Base-by-base conservation (phyloP, 2,888 invertebrate genomes). In the Cabera pusaria region DNA sequence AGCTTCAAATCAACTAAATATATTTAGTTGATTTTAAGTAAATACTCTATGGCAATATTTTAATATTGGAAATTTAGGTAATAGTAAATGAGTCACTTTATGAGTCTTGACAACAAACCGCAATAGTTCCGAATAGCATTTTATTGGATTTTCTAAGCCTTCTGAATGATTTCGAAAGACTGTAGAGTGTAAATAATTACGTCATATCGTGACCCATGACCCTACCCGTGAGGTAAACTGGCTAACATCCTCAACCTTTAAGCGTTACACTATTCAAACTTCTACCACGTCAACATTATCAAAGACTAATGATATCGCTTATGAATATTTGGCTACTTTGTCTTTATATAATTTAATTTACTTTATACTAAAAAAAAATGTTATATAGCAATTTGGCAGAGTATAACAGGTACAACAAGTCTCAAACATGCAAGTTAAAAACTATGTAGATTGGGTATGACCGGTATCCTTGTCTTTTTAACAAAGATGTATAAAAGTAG, bases 221-320 rank as follows among this genome's bases (percentile, higher is more conserved):
- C 51, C 46, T 39, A 55, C 37, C 52, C 58, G 64, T 62, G 60
- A 76, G 72, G 66, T 68, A 68, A 75, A 64, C 70, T 19, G 27
- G 42, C 40, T 56, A 49, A 59, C 59, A 81, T 79, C 80, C 76
- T 82, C 81, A 81, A 85, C 81, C 84, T 84, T 85, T 81, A 69
- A 72, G n/a, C n/a, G n/a, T n/a, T n/a, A n/a, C n/a, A 76, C 72
- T 70, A 72, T 69, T 70, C 59, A 69, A 21, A 36, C 64, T 59
- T 47, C 59, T 62, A 49, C 51, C 50, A n/a, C n/a, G 53, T 56
- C 44, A 56, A 57, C 53, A 64, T 66, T 66, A 58, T 54, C 56
- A 52, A 61, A 66, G 45, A 50, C 49, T 53, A 39, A 47, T 37
- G 25, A 44, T 49, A 25, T 7, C 38, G 42, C 8, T 16, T n/a